A percentile compares a stretch with the other conserved stretches of the same genome.
Conservation (phyloP, 1,140 invertebrate species). For the Ctenoplectra terminalis region DNA sequence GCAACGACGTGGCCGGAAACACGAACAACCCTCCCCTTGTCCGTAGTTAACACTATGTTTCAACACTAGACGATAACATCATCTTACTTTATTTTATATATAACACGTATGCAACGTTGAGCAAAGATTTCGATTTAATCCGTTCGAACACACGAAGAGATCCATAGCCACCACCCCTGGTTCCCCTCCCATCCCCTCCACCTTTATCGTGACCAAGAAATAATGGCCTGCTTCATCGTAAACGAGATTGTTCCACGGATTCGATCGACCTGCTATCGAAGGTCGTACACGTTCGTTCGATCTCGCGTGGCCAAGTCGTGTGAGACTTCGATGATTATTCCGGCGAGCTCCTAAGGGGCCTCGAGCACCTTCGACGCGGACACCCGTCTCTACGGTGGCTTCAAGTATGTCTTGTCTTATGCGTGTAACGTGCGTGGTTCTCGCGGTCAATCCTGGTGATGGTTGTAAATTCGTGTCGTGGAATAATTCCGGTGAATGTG, state of each 20-base stretch:
- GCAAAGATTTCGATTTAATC: conserved; percentile 70
- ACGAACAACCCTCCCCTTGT: neutral
- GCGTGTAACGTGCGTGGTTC: no score
- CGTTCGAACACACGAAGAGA: conserved; percentile 63
- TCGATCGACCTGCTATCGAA: neutral
- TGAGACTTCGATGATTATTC: neutral
- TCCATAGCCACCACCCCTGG: neutral
- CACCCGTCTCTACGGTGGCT: neutral
- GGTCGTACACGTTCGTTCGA: neutral
- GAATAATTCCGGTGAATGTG: neutral
- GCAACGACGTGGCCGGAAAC: conserved; percentile 6
- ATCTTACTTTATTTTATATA: conserved; percentile 52
- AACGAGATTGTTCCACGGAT: neutral
- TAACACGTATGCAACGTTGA: conserved; percentile 68
- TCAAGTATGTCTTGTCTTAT: neutral
- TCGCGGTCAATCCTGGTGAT: neutral
- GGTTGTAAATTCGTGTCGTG: neutral
- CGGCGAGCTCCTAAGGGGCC: neutral
- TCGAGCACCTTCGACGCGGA: neutral
- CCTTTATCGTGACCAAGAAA: neutral
- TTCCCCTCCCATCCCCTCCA: neutral
- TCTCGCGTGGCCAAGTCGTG: conserved; percentile 21
- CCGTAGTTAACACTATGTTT: conserved; percentile 46
- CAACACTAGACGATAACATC: conserved; percentile 54
- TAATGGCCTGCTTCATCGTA: no score